These are phyloP conservation scores for Euproctis similis DNA, from an alignment of 2,888 invertebrate genomes.

Conservation along the genomic window DNA sequence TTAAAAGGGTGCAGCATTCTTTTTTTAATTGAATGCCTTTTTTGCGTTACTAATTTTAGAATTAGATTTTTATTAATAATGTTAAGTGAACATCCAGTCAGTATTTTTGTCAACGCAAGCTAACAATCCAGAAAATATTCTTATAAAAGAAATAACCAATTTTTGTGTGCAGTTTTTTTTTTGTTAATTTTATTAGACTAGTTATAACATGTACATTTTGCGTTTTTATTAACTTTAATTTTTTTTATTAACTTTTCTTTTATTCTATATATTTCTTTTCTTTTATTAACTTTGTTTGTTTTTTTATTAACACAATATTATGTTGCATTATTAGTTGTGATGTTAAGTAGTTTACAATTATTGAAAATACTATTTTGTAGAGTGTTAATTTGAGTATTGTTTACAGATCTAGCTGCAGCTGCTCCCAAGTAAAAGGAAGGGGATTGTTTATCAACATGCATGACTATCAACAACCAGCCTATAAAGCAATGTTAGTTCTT, in stretches of 20 bases:
- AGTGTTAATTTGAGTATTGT: constrained; percentile 1
- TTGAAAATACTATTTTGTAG: no score
- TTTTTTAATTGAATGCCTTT: constrained; percentile 3
- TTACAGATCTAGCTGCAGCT: constrained; percentile 44
- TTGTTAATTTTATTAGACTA: no score
- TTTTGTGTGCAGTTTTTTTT: no score
- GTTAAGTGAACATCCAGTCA: not conserved
- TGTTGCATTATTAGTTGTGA: no score
- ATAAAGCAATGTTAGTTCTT: constrained; percentile 25
- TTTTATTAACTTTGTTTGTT: not conserved
- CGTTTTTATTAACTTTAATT: no score
- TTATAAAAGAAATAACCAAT: no score
- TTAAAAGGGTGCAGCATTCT: constrained; percentile 2
- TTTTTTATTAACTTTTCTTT: no score
- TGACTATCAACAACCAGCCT: constrained; percentile 27
- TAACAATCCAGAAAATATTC: no score
- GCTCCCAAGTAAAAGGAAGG: constrained; percentile 31
- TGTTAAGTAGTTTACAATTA: no score
- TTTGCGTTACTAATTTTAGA: constrained; percentile 5
- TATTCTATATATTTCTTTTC: no score
- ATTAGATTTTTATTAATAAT: constrained; percentile 1
- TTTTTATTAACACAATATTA: not conserved
- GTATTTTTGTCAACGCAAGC: no score
- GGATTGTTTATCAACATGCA: constrained; percentile 35
- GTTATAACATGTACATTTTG: no score